Evolutionary conservation across 2,888 invertebrate genomes (phyloP), one percentile per base, ranked within the genome.

Genomic region (Siphlonurus alternatus): DNA sequence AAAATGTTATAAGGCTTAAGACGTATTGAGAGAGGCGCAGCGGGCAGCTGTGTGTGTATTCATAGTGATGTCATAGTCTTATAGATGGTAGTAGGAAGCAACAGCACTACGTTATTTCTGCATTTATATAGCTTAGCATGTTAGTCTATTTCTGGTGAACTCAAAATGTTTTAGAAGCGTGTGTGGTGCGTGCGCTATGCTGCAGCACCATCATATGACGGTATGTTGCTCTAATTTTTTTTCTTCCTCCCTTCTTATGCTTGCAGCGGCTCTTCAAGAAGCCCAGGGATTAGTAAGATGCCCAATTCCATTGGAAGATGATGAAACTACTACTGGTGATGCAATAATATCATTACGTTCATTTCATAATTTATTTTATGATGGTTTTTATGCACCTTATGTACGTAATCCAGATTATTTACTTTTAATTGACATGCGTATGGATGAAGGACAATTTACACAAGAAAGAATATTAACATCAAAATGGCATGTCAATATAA

Each of bases 351-450:
- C 56, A 56, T n/a, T 56, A 22, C 7, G 22, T 7, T 20, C 56
- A 22, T 70, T 73, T 61, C 73, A 73, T 67, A 73, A 73, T 68
- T 67, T 71, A 56, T 69, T 73, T 66, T 72, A 72, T 66, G 73
- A 72, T 65, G 73, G 73, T 19, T 73, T 73, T 66, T 71, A 72
- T 63, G 70, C 71, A 23, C 72, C 71, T 0, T 72, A 70, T 67
- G 68, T 71, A 51, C 68, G 69, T 56, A 72, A 73, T 64, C 73
- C 73, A 7, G 66, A 68, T 64, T 73, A 71, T 68, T 66, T 73
- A 65, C 67, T 73, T 56, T 64, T 73, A 18, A 66, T 73, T 18
- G 73, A 73, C 67, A 68, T 70, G 25, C 66, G 73, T 10, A 38
- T 38, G 20, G 63, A 68, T 19, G 68, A 69, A 53, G 68, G 66